A percentile compares a stretch with the other conserved stretches of the same genome.
Conservation (phyloP, 2,888 invertebrate genomes). For the Tetramorium bicarinatum region DNA sequence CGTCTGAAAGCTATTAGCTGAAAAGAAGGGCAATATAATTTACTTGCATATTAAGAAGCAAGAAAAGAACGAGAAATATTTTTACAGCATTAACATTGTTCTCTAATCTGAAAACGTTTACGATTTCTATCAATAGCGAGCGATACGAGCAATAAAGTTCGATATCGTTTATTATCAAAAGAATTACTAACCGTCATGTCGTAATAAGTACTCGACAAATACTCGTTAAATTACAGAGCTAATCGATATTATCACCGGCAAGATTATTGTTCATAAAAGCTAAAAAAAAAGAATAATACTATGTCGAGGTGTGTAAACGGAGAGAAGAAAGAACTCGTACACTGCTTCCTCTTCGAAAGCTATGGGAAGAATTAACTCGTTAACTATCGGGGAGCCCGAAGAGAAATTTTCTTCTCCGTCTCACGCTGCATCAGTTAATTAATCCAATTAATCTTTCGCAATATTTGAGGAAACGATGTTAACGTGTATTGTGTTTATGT, state of each 20-base stretch:
- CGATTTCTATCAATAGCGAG: neutral
- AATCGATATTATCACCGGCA: neutral
- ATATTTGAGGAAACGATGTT: neutral
- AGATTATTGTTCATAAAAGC: neutral
- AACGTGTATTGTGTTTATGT: neutral
- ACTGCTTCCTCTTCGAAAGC: constrained; percentile 37
- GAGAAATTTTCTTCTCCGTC: constrained; percentile 22
- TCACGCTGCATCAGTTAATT: constrained; percentile 10
- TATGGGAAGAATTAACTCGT: constrained; percentile 16
- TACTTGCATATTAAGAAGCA: neutral
- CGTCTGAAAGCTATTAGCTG: neutral
- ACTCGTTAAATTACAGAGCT: constrained; percentile 2
- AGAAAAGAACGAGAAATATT: neutral
- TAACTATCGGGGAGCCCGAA: neutral
- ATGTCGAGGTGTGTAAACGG: neutral
- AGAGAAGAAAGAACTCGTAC: neutral
- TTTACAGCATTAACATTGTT: neutral
- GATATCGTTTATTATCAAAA: constrained; percentile 31
- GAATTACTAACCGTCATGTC: neutral
- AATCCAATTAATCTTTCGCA: neutral
- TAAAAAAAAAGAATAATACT: neutral
- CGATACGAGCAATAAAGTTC: neutral
- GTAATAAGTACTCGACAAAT: neutral
- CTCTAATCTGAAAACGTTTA: neutral
- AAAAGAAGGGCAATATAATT: neutral